Base-by-base conservation (phyloP, 2,888 invertebrate species). In the Blera fallax region DNA sequence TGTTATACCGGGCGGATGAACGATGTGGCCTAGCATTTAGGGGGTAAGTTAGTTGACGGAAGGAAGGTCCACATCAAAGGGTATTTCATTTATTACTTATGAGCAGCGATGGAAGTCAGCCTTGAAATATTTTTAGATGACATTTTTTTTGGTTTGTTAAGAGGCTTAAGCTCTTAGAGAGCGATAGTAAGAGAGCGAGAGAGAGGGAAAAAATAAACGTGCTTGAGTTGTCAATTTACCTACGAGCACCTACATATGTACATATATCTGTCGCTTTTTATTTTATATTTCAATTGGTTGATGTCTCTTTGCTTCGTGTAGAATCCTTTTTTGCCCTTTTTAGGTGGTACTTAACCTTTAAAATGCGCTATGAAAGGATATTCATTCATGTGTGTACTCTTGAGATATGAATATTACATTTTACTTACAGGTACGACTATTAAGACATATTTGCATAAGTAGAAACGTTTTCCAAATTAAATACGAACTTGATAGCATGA, bases 111-210 rank as follows among this genome's bases (percentile, higher is more conserved):
- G 34, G 27, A 54, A 45, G 27, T 69, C 37, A 27, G 43, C 74
- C 80, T 81, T 81, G 74, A 34, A 45, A 21, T 40, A 60, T 58
- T 62, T 52, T 43, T 37, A n/a, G n/a, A n/a, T n/a, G n/a, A n/a
- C n/a, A n/a, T 50, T 52, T 21, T 45, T 27, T 65, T 54, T 18
- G n/a, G 27, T 62, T 81, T 54, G 24, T 11, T 76, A 65, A 70
- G 50, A 78, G 54, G 67, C 72, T 67, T 58, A 82, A 16, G 58
- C 58, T 64, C 60, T 52, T 64, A 27, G 18, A 54, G n/a, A n/a
- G n/a, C n/a, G n/a, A n/a, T n/a, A n/a, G n/a, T n/a, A n/a, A n/a
- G n/a, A n/a, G n/a, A n/a, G n/a, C n/a, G n/a, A n/a, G n/a, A n/a
- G n/a, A n/a, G 21, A 34, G 43, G 8, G 5, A 10, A 16, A 16